phyloP scores from a whole-genome alignment of 2,797 vertebrate genomes.

The Malacoraja senta region DNA sequence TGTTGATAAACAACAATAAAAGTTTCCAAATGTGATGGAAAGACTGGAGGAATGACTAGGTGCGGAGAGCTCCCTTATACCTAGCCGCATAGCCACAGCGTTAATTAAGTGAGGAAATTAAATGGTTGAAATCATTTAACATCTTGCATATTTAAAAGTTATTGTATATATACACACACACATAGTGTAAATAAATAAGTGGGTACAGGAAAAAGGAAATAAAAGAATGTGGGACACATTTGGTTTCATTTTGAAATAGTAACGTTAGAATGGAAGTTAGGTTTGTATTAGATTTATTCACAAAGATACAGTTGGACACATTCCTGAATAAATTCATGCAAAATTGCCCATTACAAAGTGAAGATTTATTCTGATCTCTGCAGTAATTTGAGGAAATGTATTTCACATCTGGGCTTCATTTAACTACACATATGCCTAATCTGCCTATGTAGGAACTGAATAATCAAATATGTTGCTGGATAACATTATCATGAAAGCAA shows the following conservation, averaged over 20 bases:
- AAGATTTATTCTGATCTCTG: not conserved
- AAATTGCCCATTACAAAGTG: not conserved
- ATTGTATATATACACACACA: not conserved
- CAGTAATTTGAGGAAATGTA: not conserved
- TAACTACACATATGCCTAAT: not conserved
- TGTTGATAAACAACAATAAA: no score
- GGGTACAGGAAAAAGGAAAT: no score
- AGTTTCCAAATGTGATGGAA: no score
- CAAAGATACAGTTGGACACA: not conserved
- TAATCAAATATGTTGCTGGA: not conserved
- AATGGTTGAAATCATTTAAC: not conserved
- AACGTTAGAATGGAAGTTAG: not conserved
- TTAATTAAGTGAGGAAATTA: not conserved
- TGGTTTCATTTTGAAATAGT: not conserved
- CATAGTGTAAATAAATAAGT: no score
- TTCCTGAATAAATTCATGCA: not conserved
- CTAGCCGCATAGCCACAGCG: no score
- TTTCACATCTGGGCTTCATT: not conserved
- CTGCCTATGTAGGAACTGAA: not conserved
- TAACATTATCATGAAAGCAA: not conserved
- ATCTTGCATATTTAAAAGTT: not conserved
- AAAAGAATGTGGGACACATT: not conserved
- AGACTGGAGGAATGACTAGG: no score
- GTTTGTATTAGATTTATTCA: not conserved
- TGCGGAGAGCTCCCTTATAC: no score